Evolutionary conservation across 1,140 invertebrate species (phyloP), one percentile per base, ranked within the genome.

Genomic region (Drosophila mauritiana): DNA sequence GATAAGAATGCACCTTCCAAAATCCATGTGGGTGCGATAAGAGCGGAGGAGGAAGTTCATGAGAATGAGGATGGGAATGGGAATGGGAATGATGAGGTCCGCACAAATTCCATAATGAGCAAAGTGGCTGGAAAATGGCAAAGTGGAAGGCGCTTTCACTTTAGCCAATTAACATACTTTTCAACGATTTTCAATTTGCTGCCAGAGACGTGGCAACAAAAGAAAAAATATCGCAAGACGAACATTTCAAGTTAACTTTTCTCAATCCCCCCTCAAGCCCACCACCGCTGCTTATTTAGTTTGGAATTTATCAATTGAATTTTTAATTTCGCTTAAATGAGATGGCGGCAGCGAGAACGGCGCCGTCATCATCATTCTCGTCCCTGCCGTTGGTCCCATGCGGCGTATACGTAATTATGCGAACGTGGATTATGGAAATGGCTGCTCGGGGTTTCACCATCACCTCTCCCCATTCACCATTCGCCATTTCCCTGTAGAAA

Each of bases 341-440:
- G 59, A 57, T 48, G 56, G 51, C 36, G 55, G 45, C 64, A 61
- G 17, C 59, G 37, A 45, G 48, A 37, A 46, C 49, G 57, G 17
- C 54, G 12, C 39, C 65, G 12, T 31, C 51, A 70, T 54, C 64
- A 22, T 69, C 46, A 25, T 52, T 67, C 15, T 37, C 46, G 17
- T 67, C 15, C 27, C 20, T 59, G 37, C 42, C 17, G 43, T 27
- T 39, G 42, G 72, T 59, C 58, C 69, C 81, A 86, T 57, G 79
- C 56, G 70, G 83, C 83, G 83, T 86, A 88, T 88, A 82, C 83
- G 75, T 78, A 88, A 88, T 86, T 86, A 86, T 82, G 59, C 79
- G 65, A 67, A 43, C 53, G 52, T 49, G 70, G 75, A 88, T 77
- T 78, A 89, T 77, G 67, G 75, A 80, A 86, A 79, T 75, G 63